Conservation (phyloP, 2,888 invertebrate species). For the Sycophila texana region DNA sequence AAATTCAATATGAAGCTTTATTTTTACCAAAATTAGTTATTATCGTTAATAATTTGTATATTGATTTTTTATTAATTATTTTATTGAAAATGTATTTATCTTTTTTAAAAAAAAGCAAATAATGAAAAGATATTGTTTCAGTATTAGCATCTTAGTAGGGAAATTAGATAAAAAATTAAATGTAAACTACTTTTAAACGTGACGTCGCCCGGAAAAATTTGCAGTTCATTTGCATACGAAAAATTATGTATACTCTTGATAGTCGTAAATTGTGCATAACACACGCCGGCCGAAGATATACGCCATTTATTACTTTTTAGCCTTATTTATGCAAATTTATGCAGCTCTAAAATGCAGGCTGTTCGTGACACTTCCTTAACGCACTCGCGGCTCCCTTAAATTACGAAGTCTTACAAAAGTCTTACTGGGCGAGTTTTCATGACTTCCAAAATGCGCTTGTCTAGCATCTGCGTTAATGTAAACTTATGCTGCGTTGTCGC, state of each 20-base stretch:
- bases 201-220: neutral
- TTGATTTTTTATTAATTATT: too few species aligned
- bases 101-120: too few species aligned
- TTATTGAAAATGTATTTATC: too few species aligned
- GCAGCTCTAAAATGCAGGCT: constrained; percentile 23
- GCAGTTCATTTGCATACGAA: neutral
- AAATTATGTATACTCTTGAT: neutral
- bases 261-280: constrained; percentile 4
- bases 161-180: neutral
- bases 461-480: neutral
- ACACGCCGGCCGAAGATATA: neutral
- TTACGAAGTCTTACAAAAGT: constrained; percentile 42
- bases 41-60: too few species aligned
- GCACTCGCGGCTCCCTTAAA: constrained; percentile 26
- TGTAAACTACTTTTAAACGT: neutral
- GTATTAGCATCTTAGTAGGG: neutral
- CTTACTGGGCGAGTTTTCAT: constrained; percentile 23
- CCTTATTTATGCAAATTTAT: constrained; percentile 44
- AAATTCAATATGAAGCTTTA: too few species aligned
- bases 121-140: too few species aligned
- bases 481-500: neutral
- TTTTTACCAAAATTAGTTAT: too few species aligned
- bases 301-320: constrained; percentile 25
- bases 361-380: constrained; percentile 39
- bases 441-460: constrained; percentile 31